Evolutionary conservation across 2,797 vertebrate genomes (phyloP), one percentile per base, ranked within the genome.

Genomic region (Hyperoplus lanceolatus): DNA sequence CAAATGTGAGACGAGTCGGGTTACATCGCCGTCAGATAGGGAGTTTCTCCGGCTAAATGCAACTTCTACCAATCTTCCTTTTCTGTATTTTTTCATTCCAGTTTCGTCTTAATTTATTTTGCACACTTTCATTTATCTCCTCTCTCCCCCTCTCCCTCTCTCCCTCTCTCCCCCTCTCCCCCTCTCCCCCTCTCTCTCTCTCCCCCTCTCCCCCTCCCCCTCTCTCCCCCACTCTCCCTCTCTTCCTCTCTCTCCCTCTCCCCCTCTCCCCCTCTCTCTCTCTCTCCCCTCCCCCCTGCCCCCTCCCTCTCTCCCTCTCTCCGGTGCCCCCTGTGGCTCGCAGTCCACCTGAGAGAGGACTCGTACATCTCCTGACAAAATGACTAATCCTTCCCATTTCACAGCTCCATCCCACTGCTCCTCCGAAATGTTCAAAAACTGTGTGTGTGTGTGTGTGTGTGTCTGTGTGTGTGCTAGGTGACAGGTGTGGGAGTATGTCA

Each of bases 331-430:
- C 89, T 46, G 87, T 91, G 90, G 87, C 90, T 91, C 38, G 9
- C 61, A 74, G 60, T 91, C 91, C 92, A 93, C 91, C 92, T 90
- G 87, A 93, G 91, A 92, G 91, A 73, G 73, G 84, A 81, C 85
- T 92, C 88, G 81, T 92, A 88, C 90, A 75, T 90, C 91, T 91
- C 91, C 91, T 94, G 93, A 94, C 94, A 94, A 90, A 92, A 93
- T 94, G 94, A 94, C 92, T 92, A 94, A 94, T 94, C 93, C 93
- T 81, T 84, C 90, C 91, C 90, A 93, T 94, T 94, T 94, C 92
- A 85, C 90, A 84, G 91, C 91, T 93, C 90, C 84, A 57, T 92
- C 91, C 91, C 86, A 82, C 86, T 89, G 91, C 89, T 87, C 88
- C 69, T 86, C 29, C 29, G 50, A 73, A 84, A 85, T 73, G 74